Evolutionary conservation across 1,140 invertebrate genomes (phyloP), one percentile per base, ranked within the genome.

Genomic region (Maniola jurtina): DNA sequence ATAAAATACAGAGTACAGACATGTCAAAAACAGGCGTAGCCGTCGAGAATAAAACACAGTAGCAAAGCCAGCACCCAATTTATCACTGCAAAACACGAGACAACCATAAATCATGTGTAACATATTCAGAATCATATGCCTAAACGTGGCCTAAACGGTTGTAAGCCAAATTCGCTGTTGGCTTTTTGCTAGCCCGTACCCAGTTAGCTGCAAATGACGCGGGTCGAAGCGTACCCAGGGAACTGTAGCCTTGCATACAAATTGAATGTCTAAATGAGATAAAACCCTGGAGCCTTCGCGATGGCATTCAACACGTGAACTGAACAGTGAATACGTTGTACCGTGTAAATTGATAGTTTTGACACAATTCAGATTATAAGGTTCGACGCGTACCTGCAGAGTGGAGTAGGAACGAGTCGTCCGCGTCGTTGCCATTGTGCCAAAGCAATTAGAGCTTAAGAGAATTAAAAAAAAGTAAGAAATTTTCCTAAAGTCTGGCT

Each of bases 241-340:
- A 82, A 74, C 75, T 71, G 61, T 84, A 77, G 69, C 74, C 75
- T 72, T 86, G 84, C 82, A 86, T 86, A 86, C 80, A 86, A 86
- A 86, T 86, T 79, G 82, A 78, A 77, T 64, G 66, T 67, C 78
- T 77, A 81, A 86, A 86, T 84, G 83, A 78, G 77, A 83, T 84
- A 81, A 83, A 75, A 45, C 42, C 5, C 2, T 11, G 11, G 40
- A 42, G 3, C 10, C 40, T 45, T 45, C 25, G 25, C 25, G 25
- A 25, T 25, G 25, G 25, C 25, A 25, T 25, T 25, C 25, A 25
- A 25, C 25, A 25, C 25, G 25, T 25, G 4, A 25, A 2, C 4
- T 25, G 25, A 25, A 25, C 25, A 2, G 1, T 25, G 25, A 25
- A 25, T 4, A 25, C 25, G 25, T 25, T 25, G n/a, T n/a, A n/a